Evolutionary conservation across 2,113 vertebrate species (phyloP).

Genomic region (Megaceryle maxima): DNA sequence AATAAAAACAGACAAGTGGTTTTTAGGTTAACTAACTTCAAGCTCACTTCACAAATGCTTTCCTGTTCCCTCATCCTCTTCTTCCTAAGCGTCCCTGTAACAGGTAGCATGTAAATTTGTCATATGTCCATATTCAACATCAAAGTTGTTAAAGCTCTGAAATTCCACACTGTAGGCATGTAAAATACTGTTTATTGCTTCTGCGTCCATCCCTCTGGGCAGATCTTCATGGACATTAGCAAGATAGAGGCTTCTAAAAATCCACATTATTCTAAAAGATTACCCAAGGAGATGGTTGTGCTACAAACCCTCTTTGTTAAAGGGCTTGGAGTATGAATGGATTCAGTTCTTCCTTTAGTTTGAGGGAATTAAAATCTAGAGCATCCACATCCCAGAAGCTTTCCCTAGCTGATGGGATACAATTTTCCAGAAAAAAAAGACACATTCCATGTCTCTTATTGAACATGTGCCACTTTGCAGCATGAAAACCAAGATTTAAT

Average conservation of each 20-base stretch:
- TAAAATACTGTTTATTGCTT: background rate
- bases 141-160: background rate
- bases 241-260: background rate
- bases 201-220: background rate
- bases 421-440: background rate
- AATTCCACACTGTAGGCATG: background rate
- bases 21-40: background rate
- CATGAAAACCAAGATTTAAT: constrained; percentile 6
- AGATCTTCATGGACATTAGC: background rate
- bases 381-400: background rate
- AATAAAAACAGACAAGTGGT: background rate
- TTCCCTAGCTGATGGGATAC: background rate
- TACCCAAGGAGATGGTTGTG: background rate
- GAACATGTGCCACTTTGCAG: background rate
- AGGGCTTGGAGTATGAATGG: background rate
- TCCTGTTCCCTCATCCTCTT: background rate
- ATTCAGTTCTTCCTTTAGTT: background rate
- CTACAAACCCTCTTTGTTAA: background rate
- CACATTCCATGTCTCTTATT: background rate
- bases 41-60: background rate
- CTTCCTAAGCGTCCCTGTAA: background rate
- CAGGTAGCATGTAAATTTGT: background rate
- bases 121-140: background rate
- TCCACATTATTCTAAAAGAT: background rate
- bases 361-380: background rate